These are phyloP conservation scores for Zosterops borbonicus DNA, from an alignment of 2,113 vertebrate genomes.

Conservation along the genomic window DNA sequence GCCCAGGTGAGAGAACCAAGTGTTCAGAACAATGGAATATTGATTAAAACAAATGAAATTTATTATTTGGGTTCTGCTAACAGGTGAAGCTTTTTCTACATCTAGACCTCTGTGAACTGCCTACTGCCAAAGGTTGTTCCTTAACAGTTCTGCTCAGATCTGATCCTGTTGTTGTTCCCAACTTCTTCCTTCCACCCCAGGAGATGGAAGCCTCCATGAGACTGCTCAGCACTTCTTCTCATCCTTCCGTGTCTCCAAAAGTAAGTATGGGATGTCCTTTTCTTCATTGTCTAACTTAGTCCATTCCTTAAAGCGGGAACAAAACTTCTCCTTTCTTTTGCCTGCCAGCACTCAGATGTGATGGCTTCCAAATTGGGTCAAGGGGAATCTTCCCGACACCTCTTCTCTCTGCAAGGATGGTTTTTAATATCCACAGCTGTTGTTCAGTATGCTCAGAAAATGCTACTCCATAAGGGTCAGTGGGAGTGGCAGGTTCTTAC, in stretches of 20 bases:
- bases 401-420: neutral
- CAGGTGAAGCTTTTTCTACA: neutral
- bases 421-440: neutral
- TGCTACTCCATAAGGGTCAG: rapidly evolving
- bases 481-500: neutral
- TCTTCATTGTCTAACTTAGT: neutral
- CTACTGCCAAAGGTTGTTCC: neutral
- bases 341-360: neutral
- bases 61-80: neutral
- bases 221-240: slow-evolving; percentile 78
- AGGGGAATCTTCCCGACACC: neutral
- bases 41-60: neutral
- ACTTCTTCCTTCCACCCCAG: slow-evolving; percentile 90
- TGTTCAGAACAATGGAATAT: neutral
- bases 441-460: rapidly evolving
- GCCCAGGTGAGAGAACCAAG: neutral
- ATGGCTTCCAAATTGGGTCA: neutral
- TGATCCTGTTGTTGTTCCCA: slow-evolving; percentile 78
- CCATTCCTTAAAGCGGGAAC: neutral
- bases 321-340: neutral
- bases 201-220: slow-evolving; percentile 90
- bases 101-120: neutral
- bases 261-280: slow-evolving; percentile 73
- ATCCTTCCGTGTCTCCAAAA: slow-evolving; percentile 40
- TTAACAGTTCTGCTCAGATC: slow-evolving; percentile 78